Evolutionary conservation across 1,140 invertebrate species (phyloP).

Genomic region (Camponotus floridanus): DNA sequence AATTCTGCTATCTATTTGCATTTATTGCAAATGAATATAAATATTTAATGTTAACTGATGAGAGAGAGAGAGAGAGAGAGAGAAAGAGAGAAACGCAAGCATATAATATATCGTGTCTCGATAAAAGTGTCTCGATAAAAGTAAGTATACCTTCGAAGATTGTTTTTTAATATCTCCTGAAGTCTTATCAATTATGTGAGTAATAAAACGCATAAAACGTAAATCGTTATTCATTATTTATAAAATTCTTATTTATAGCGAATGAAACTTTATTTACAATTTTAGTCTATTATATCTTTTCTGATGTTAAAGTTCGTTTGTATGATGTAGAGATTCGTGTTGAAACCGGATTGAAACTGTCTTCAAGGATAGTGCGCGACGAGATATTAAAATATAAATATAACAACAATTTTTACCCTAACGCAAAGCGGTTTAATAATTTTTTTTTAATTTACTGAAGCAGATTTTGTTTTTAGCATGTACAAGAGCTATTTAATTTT

Average conservation of each 20-base stretch:
- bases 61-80: too few relatives aligned
- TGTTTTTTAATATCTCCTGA: not conserved
- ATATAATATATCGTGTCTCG: not conserved
- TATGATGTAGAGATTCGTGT: constrained; percentile 43
- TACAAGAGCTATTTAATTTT: constrained; percentile 55
- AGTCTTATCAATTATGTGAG: not conserved
- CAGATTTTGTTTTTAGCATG: constrained; percentile 43
- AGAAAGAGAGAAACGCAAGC: not conserved
- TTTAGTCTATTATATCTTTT: constrained; percentile 36
- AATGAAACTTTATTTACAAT: constrained; percentile 48
- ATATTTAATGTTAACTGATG: constrained; percentile 33
- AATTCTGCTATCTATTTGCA: constrained; percentile 23
- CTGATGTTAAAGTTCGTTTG: constrained; percentile 54
- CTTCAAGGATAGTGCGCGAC: constrained; percentile 26
- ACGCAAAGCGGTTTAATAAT: constrained; percentile 48
- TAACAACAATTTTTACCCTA: constrained; percentile 48
- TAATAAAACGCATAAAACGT: constrained; percentile 25
- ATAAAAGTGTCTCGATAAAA: not conserved
- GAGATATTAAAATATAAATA: constrained; percentile 44
- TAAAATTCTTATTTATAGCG: constrained; percentile 25
- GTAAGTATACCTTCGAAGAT: constrained; percentile 5
- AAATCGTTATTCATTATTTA: constrained; percentile 23
- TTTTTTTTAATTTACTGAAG: constrained; percentile 37
- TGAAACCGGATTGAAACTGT: constrained; percentile 54
- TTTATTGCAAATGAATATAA: constrained; percentile 27